Percentiles rank a stretch among this genome's conserved stretches.
Conservation (phyloP, 2,797 vertebrate genomes). For the Anguilla pacifica region DNA sequence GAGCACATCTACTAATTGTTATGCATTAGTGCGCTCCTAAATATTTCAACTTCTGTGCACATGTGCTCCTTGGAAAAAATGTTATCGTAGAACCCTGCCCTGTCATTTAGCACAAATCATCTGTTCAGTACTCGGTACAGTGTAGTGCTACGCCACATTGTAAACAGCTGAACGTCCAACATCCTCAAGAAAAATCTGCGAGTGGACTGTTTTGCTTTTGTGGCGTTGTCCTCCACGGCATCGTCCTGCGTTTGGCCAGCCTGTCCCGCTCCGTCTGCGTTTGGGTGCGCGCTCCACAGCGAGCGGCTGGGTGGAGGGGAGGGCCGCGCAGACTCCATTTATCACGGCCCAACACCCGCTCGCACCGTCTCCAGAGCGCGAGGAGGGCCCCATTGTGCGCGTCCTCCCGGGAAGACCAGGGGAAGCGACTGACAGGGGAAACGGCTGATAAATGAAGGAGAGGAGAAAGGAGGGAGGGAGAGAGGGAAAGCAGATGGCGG, state of each 20-base stretch:
- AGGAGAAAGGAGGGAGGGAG: background rate
- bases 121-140: background rate
- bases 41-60: background rate
- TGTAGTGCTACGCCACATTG: background rate
- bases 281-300: slow-evolving; percentile 16
- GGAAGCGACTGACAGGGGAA: slow-evolving; percentile 21
- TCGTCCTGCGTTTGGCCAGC: background rate
- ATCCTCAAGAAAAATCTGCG: background rate
- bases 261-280: background rate
- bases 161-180: background rate
- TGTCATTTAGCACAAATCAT: too few species aligned
- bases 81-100: too few species aligned
- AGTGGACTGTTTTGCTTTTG: background rate
- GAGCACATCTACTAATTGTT: too few species aligned
- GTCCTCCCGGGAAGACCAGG: slow-evolving; percentile 13
- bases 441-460: slow-evolving; percentile 19
- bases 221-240: background rate
- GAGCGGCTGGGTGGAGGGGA: background rate
- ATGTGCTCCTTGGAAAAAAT: too few species aligned
- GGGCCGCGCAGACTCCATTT: slow-evolving; percentile 15
- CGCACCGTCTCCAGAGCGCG: background rate
- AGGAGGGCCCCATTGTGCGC: slow-evolving; percentile 17
- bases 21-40: background rate
- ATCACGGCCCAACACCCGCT: slow-evolving; percentile 12
- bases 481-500: background rate